A percentile compares a stretch with the other conserved stretches of the same genome.
phyloP scores from a whole-genome alignment of 2,797 vertebrate species.

The Sebastes elongatus region DNA sequence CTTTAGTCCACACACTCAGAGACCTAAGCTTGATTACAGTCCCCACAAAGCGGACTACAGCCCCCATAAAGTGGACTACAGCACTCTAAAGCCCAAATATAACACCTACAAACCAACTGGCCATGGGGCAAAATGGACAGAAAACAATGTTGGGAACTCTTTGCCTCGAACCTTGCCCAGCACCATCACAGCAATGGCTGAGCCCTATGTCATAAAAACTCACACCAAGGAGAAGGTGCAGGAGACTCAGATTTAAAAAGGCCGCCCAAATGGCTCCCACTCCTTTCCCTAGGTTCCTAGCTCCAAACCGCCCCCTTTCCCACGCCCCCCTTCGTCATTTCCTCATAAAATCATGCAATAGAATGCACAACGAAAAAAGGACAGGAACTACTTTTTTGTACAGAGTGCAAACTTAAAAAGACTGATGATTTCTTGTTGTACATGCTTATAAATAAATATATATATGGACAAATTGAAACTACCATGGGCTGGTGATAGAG shows the following conservation, averaged over 20 bases:
- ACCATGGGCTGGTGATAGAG: slow-evolving; percentile 92
- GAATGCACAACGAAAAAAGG: slow-evolving; percentile 93
- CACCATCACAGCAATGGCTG: slow-evolving; percentile 86
- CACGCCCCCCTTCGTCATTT: slow-evolving; percentile 29
- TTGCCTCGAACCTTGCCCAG: slow-evolving; percentile 92
- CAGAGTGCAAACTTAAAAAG: slow-evolving; percentile 89
- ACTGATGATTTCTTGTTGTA: slow-evolving; percentile 94
- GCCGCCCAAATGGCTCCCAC: slow-evolving; percentile 26
- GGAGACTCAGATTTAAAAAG: slow-evolving; percentile 95
- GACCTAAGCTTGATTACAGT: slow-evolving; percentile 82
- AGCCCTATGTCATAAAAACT: slow-evolving; percentile 95
- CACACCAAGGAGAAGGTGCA: slow-evolving; percentile 98
- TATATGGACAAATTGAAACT: slow-evolving; percentile 85
- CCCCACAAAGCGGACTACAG: slow-evolving; percentile 81
- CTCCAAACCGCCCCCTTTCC: slow-evolving; percentile 29
- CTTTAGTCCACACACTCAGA: slow-evolving; percentile 80
- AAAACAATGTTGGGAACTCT: slow-evolving; percentile 95
- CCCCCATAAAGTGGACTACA: slow-evolving; percentile 79
- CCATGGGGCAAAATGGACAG: slow-evolving; percentile 95
- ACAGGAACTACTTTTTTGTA: slow-evolving; percentile 95
- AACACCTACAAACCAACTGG: slow-evolving; percentile 92
- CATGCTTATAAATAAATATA: slow-evolving; percentile 89
- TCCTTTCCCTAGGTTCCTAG: slow-evolving; percentile 28
- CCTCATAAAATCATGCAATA: slow-evolving; percentile 91
- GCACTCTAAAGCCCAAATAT: slow-evolving; percentile 87